Evolutionary conservation across 2,113 vertebrate genomes (phyloP).

Genomic region (Dasyurus viverrinus): DNA sequence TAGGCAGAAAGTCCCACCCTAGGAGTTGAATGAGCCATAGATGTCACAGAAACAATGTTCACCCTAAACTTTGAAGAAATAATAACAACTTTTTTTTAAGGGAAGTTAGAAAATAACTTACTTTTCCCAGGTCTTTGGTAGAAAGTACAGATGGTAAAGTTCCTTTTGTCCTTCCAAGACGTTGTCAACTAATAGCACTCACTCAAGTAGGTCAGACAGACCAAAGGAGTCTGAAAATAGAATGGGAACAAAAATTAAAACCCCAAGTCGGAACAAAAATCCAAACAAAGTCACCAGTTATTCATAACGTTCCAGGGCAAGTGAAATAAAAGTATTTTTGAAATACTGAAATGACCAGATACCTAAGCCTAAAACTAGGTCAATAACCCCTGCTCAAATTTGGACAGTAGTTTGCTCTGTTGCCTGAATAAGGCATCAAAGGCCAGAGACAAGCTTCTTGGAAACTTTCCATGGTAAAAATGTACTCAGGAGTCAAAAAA

Average conservation of each 20-base stretch:
- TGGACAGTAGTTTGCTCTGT: conserved; percentile 30
- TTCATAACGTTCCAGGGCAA: conserved; percentile 30
- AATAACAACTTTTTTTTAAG: neutral
- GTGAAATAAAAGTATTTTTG: conserved; percentile 39
- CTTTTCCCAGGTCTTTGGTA: conserved; percentile 64
- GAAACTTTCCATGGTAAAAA: conserved; percentile 31
- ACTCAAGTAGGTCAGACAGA: conserved; percentile 19
- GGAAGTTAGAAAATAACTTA: conserved; percentile 71
- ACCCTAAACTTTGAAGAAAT: conserved; percentile 28
- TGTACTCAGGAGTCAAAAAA: neutral
- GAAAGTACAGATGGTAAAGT: conserved; percentile 58
- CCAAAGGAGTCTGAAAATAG: conserved; percentile 59
- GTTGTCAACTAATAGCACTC: conserved; percentile 48
- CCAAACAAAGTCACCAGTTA: neutral
- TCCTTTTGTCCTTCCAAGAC: conserved; percentile 29
- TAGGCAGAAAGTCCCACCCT: conserved; percentile 20
- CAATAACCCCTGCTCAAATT: conserved; percentile 42
- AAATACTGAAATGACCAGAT: neutral
- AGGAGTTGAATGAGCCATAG: conserved; percentile 24
- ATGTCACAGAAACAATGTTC: neutral
- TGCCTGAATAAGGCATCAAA: conserved; percentile 43
- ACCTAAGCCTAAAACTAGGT: neutral
- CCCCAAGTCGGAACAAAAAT: conserved; percentile 27
- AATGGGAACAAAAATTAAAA: conserved; percentile 53
- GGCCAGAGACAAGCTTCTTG: conserved; percentile 50